Base-by-base conservation (phyloP, 1,140 invertebrate genomes). In the Heterodera schachtii region DNA sequence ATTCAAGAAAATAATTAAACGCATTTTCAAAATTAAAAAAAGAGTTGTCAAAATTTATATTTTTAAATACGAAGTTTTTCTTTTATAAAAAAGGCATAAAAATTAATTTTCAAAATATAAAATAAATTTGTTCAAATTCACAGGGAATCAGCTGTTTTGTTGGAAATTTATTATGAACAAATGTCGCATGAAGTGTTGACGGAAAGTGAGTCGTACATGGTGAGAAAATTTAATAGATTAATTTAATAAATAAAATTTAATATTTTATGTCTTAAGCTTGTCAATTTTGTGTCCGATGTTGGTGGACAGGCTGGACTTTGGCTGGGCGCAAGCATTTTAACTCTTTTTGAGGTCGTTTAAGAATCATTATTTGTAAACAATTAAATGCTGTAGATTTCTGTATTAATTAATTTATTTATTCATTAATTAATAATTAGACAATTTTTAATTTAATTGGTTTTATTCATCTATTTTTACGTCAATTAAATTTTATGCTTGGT, bases 121-220 rank as follows among this genome's bases (percentile, higher is more conserved):
- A n/a, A n/a, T 74, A 6, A 49, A 41, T 46, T 9, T 44, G 44
- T 75, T 21, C 19, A 31, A 8, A 46, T 46, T 44, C 11, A 69
- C 73, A 87, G 86, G 8, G 73, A 84, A 66, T 84, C 77, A 21
- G 79, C 84, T 19, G 83, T 83, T 13, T 86, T 89, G 87, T 69
- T 89, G 16, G 88, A 89, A 82, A 87, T 89, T 47, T 89, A 90
- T 71, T 89, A 89, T 73, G 88, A 89, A 76, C 88, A 90, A 75
- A 90, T 90, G 89, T 87, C 82, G 60, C 89, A 85, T 67, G 88
- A 89, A 85, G 76, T 84, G 46, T 73, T 89, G 57, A 81, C 79
- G 43, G 88, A 89, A 73, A 82, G 84, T n/a, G 87, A 90, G 77
- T 84, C 89, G 16, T 89, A 89, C 77, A 78, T 85, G 84, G 86